A percentile compares a stretch with the other conserved stretches of the same genome.
Evolutionary conservation across 1,140 invertebrate genomes (phyloP).

Genomic region (Ceratina calcarata): DNA sequence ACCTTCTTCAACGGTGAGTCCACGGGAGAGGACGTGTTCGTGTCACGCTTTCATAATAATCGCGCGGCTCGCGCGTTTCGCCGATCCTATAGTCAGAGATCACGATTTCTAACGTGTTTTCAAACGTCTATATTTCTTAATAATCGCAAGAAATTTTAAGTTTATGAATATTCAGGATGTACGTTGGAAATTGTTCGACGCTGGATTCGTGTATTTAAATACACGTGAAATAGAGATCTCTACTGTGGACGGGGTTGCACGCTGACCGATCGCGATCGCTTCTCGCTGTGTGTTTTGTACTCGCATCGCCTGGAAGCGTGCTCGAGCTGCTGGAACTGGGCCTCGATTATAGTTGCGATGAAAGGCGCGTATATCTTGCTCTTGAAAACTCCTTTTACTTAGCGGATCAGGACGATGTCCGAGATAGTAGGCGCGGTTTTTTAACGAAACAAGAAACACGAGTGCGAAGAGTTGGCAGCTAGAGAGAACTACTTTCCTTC

Average conservation of each 20-base stretch:
- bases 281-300: background rate
- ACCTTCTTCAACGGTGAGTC: slow-evolving; percentile 78
- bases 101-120: background rate
- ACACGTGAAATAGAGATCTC: no score
- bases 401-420: background rate
- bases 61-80: slow-evolving; percentile 1
- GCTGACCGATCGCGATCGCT: background rate
- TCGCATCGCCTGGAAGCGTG: background rate
- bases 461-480: no score
- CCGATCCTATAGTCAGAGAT: background rate
- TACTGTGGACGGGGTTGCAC: background rate
- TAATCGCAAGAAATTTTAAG: no score
- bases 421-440: slow-evolving; percentile 24
- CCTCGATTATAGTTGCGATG: slow-evolving; percentile 7
- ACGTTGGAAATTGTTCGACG: no score
- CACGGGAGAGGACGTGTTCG: slow-evolving; percentile 42
- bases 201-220: no score
- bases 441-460: background rate
- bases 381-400: background rate
- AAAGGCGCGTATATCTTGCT: background rate
- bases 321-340: background rate
- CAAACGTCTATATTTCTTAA: no score
- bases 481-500: slow-evolving; percentile 7
- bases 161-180: no score
- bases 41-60: slow-evolving; percentile 50